Evolutionary conservation across 1,140 invertebrate species (phyloP), one percentile per base, ranked within the genome.

Genomic region (Aphaenogaster floridana): DNA sequence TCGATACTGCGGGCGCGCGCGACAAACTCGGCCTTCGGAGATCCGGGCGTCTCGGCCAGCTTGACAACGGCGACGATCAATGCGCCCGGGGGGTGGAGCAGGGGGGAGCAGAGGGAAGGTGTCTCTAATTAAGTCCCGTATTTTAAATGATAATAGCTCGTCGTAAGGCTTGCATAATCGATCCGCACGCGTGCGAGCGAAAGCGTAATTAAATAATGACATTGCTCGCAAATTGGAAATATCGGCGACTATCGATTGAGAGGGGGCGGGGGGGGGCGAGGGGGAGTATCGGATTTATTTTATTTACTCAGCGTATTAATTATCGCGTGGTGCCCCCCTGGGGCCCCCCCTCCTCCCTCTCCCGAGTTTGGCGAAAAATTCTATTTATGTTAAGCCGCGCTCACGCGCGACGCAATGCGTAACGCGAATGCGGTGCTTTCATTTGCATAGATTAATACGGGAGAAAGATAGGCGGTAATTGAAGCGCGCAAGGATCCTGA

Each of bases 391-490:
- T 83, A 45, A 83, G 71, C 50, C 54, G 17, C 28, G 28, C 28
- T 28, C 28, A 61, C 69, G 54, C 28, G 39, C 54, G 80, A 39
- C 54, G 4, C 42, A 48, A 74, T n/a, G 54, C 64, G 28, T 76
- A 63, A 84, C 72, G 54, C 80, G 50, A 84, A 63, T 76, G 28
- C 0, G 80, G 42, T 3, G 17, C 34, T 84, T 84, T 84, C 54
- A 84, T 84, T 84, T 84, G 42, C 80, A 76, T 84, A 48, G 45
- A 84, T 84, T 84, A 76, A 84, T 84, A 84, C 34, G 42, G 13
- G 69, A 76, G 68, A 61, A 83, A 74, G 69, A 83, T 83, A 48
- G 68, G 21, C 80, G 5, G 69, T 76, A 76, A 84, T 84, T 84
- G 80, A 74, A 59, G 69, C 69, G 80, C 54, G 80, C 68, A 63